A percentile compares a stretch with the other conserved stretches of the same genome.
Conservation (phyloP, 2,888 invertebrate species). For the Aplocera efformata region DNA sequence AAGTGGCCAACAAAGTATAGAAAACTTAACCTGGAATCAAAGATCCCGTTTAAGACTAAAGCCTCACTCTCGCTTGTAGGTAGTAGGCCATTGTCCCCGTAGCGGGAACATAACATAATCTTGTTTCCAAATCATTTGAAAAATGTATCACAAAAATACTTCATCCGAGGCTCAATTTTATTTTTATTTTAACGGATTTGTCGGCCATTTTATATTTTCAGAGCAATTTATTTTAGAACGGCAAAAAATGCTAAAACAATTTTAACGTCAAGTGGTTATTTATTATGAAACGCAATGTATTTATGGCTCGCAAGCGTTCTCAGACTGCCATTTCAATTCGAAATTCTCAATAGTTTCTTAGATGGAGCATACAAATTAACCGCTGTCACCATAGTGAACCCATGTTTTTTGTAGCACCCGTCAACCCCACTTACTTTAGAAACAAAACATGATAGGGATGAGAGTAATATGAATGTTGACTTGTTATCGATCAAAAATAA, state of each 20-base stretch:
- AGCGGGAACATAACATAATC: too few relatives aligned
- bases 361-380: constrained; percentile 56
- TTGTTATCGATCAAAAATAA: constrained; percentile 16
- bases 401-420: constrained; percentile 65
- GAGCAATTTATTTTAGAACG: constrained; percentile 18
- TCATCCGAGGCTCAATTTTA: too few relatives aligned
- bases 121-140: too few relatives aligned
- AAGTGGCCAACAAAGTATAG: too few relatives aligned
- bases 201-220: constrained; percentile 1
- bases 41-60: too few relatives aligned
- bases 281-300: constrained; percentile 50
- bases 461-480: constrained; percentile 3
- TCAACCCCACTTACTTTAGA: constrained; percentile 67
- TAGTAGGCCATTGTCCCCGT: too few relatives aligned
- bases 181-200: constrained; percentile 25
- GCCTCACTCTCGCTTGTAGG: too few relatives aligned
- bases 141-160: too few relatives aligned
- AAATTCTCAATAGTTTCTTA: constrained; percentile 57
- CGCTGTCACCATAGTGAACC: constrained; percentile 61
- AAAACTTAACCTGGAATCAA: too few relatives aligned
- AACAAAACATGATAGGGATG: constrained; percentile 51
- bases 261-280: constrained; percentile 54
- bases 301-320: constrained; percentile 46
- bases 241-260: constrained; percentile 39
- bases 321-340: constrained; percentile 53